Evolutionary conservation across 2,888 invertebrate genomes (phyloP), one percentile per base, ranked within the genome.

Genomic region (Brachyopa scutellaris): DNA sequence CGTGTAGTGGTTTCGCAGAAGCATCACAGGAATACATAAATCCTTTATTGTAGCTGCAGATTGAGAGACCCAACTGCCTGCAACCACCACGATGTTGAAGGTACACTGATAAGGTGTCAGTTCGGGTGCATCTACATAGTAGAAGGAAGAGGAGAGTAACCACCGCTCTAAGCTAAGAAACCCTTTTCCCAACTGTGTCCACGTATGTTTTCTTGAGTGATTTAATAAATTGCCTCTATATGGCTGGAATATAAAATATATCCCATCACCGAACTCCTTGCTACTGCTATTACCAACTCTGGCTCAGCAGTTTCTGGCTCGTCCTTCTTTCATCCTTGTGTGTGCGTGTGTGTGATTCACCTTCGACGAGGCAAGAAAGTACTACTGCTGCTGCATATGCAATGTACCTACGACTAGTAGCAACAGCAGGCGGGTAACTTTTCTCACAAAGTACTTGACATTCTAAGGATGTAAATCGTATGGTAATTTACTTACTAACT

Each of bases 191-290:
- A 77, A 77, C 82, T 72, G 77, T 77, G 77, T 76, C 82, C 77
- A 82, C 82, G 70, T 77, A 82, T 82, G 77, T 82, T 83, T 83
- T 83, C 83, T 83, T 83, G 83, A 83, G 83, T 83, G 83, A 83
- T 83, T 83, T 83, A 78, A 83, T 83, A 83, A 83, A 83, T 83
- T 83, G 83, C 83, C 73, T 21, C 67, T 83, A 70, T 83, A 83
- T 45, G 83, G 78, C 67, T 73, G 78, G 83, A 83, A 83, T 83
- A 78, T 83, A 78, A 83, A 83, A 83, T 62, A 73, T 55, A 59
- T 73, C 53, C 49, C 29, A 59, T 21, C 47, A 29, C 26, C 42
- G 55, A 51, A 59, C 70, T 64, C 62, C 53, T 61, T 66, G 51
- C 55, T 67, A 61, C 38, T 67, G 66, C 73, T 51, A 55, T 62